These are phyloP conservation scores for human DNA, from an alignment of 2,113 vertebrate genomes.

Conservation along the genomic window DNA sequence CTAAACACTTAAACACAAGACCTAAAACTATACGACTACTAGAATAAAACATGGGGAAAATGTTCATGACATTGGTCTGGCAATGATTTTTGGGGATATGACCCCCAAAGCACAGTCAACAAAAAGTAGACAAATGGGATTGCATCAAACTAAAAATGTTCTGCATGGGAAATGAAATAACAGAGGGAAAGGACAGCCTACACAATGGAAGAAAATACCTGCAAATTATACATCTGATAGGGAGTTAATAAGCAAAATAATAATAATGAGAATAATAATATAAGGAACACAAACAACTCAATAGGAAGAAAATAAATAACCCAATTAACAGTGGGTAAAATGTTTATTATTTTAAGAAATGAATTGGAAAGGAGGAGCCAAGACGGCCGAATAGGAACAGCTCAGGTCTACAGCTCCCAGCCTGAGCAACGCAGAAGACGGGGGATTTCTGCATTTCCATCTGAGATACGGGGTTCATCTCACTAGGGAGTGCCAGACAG, in stretches of 20 bases:
- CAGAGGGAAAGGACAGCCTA: neutral
- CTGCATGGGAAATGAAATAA: neutral
- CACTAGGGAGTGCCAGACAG: too few relatives aligned
- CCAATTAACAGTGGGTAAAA: neutral
- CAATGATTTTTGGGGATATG: neutral
- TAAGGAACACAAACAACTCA: neutral
- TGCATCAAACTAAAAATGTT: neutral
- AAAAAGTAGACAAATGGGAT: neutral
- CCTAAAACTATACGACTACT: neutral
- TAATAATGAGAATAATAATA: neutral
- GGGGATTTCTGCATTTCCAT: too few relatives aligned
- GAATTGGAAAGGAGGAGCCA: neutral
- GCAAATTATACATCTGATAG: neutral
- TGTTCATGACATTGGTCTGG: neutral
- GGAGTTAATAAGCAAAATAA: neutral
- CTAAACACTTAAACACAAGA: neutral
- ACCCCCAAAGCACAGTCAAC: neutral
- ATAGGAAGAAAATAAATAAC: neutral
- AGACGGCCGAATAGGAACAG: too few relatives aligned
- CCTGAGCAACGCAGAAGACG: too few relatives aligned
- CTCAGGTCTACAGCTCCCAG: too few relatives aligned
- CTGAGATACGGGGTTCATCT: too few relatives aligned
- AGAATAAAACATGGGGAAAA: neutral
- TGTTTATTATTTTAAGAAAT: neutral
- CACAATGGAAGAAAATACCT: neutral